Conservation (phyloP, 2,888 invertebrate species). For the Campoletis raptor region DNA sequence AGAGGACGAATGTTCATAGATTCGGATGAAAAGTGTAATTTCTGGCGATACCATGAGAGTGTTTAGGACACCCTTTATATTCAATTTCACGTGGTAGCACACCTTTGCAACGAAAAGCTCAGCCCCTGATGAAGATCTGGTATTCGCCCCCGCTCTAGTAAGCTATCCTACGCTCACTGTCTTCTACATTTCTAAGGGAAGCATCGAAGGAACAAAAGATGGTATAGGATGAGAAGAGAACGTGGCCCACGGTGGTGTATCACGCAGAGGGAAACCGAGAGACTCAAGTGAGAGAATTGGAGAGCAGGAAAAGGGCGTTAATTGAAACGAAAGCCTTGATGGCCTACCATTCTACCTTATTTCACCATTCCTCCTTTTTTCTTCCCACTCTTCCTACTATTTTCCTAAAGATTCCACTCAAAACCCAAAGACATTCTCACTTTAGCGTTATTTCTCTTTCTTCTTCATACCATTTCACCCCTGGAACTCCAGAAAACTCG, state of each 20-base stretch:
- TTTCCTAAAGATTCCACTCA: slow-evolving; percentile 59
- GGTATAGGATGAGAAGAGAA: slow-evolving; percentile 28
- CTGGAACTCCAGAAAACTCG: slow-evolving; percentile 3
- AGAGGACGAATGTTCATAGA: not conserved
- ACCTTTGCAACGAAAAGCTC: slow-evolving; percentile 58
- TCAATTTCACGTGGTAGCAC: slow-evolving; percentile 35
- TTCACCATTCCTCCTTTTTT: slow-evolving; percentile 45
- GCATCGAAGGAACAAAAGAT: slow-evolving; percentile 58
- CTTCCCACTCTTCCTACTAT: slow-evolving; percentile 38
- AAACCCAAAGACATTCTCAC: slow-evolving; percentile 39
- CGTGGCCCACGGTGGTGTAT: slow-evolving; percentile 39
- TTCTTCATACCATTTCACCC: slow-evolving; percentile 9
- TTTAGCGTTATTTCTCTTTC: slow-evolving; percentile 40
- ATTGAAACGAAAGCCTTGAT: slow-evolving; percentile 78
- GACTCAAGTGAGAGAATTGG: slow-evolving; percentile 70
- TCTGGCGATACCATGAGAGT: not conserved
- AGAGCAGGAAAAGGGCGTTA: slow-evolving; percentile 77
- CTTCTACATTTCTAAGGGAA: slow-evolving; percentile 36
- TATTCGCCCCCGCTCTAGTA: slow-evolving; percentile 36
- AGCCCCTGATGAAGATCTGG: slow-evolving; percentile 77
- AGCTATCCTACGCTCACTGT: slow-evolving; percentile 48
- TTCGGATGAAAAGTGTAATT: not conserved
- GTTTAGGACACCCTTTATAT: slow-evolving; percentile 26
- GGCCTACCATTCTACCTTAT: slow-evolving; percentile 71
- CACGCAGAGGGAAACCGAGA: slow-evolving; percentile 41